Evolutionary conservation across 2,113 vertebrate genomes (phyloP), one percentile per base, ranked within the genome.

Genomic region (Limanda limanda): DNA sequence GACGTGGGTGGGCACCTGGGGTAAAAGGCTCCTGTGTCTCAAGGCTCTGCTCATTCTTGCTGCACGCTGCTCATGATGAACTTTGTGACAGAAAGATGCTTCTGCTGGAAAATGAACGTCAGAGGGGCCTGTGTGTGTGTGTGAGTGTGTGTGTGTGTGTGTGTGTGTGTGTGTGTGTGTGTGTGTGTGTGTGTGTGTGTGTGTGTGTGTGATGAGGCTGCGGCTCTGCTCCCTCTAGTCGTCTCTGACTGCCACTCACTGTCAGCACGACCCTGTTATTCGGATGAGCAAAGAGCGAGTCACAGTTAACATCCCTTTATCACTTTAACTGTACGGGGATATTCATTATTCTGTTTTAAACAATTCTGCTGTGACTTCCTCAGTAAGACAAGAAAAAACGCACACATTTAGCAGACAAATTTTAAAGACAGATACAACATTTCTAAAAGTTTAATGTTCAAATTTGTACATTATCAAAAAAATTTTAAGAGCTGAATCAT

Each of bases 51-150:
- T 87, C 18, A 15, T 37, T 77, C 47, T 69, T 83, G 83, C 79
- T 51, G 65, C 67, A 61, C 71, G 70, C 51, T 76, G 82, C 88
- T 87, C 87, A 88, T 87, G 89, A 92, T 63, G 71, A 83, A 81
- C 78, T 78, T 59, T 65, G 74, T 90, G 86, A 88, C 77, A 76
- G 87, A 75, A 78, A 61, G 77, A 66, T 40, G 78, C 71, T 52
- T 87, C 48, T 35, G 27, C 77, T 73, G 76, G 80, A 85, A 81
- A 64, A 68, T 60, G 60, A 79, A 76, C 69, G 27, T 71, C 74
- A 77, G 64, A 67, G 45, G 54, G 65, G 63, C 60, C 65, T 55
- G 74, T 70, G 58, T 35, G 42, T 35, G 63, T 37, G 68, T 63
- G 8, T 10, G 51, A 21, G 51, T 21, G 51, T 21, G 51, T 54